Evolutionary conservation across 30 jellyfish, hydroid and myxozoan genomes (phyloP), one percentile per base, ranked within the genome.

Genomic region (Hydra vulgaris): DNA sequence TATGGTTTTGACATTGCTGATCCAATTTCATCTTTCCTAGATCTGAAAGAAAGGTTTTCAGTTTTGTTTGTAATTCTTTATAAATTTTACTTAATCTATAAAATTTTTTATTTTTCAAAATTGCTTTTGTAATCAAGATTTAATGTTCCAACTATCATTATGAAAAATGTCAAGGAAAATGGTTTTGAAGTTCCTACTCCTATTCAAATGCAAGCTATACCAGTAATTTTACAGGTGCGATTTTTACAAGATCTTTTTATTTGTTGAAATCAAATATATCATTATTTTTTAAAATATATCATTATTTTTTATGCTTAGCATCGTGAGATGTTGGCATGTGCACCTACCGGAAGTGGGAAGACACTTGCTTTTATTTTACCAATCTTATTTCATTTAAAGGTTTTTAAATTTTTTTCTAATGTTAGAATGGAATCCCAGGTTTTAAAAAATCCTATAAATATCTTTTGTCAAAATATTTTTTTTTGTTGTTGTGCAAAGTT

Each of bases 261-360:
- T n/a, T 56, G n/a, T 56, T n/a, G n/a, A 56, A 17, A n/a, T n/a
- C n/a, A n/a, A n/a, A n/a, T n/a, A n/a, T n/a, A n/a, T n/a, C n/a
- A n/a, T 69, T 69, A 69, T 69, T 69, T 69, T 3, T 21, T 21
- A 1, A 69, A 3, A 3, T 69, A 5, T 21, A 69, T 69, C 15
- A 69, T 21, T 5, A 3, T 23, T 15, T 23, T 69, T 69, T 40
- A n/a, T n/a, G n/a, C n/a, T 40, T 3, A 92, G 96, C 92, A 85
- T 15, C 95, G 99, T 26, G 96, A 93, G 67, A 25, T 83, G 24
- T 81, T 93, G 23, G 99, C 86, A 5, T 93, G 99, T 76, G 99
- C 99, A 17, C 99, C 96, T 3, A 93, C 99, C 55, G 99, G 99
- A 20, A 88, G 97, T 54, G 99, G 99, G 17, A 93, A 93, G 78